Percentiles rank a stretch among this genome's conserved stretches.
Conservation (phyloP, 2,888 invertebrate genomes). For the Ctenicera cuprea region DNA sequence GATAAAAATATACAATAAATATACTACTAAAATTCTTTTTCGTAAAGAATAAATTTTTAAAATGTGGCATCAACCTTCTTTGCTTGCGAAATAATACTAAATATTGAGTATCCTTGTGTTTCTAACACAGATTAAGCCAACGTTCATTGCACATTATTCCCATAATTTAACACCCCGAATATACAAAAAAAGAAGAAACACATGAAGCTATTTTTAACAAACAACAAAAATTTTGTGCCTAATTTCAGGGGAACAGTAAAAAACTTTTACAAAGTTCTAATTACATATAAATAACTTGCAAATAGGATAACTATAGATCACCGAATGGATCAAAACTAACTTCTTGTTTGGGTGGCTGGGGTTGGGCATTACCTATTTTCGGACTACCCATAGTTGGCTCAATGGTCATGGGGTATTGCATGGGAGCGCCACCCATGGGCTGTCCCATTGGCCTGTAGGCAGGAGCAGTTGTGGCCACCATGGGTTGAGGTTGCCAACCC, state of each 20-base stretch:
- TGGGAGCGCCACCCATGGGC: constrained; percentile 62
- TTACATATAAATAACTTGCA: constrained; percentile 13
- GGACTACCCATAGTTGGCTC: constrained; percentile 64
- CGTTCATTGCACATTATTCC: constrained; percentile 41
- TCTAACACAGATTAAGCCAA: constrained; percentile 36
- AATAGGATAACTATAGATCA: constrained; percentile 67
- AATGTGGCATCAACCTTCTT: constrained; percentile 1
- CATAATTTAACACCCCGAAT: constrained; percentile 30
- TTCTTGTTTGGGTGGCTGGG: constrained; percentile 62
- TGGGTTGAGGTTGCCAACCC: constrained; percentile 90
- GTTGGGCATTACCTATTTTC: constrained; percentile 63
- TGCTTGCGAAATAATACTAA: constrained; percentile 30
- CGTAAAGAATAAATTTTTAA: constrained; percentile 11
- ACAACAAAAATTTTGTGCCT: constrained; percentile 46
- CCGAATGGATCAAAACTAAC: constrained; percentile 72
- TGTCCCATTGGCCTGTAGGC: constrained; percentile 87
- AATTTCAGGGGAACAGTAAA: constrained; percentile 38
- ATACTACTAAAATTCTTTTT: constrained; percentile 11
- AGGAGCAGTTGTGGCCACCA: constrained; percentile 90
- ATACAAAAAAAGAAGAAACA: constrained; percentile 18
- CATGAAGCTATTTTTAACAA: constrained; percentile 25
- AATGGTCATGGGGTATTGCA: constrained; percentile 62
- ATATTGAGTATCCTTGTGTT: constrained; percentile 39
- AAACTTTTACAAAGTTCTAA: constrained; percentile 35
- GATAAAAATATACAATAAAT: constrained; percentile 46